These are phyloP conservation scores for Umimayanthus kanabou DNA, from an alignment of 92 coral and sea anemone genomes.

Conservation along the genomic window DNA sequence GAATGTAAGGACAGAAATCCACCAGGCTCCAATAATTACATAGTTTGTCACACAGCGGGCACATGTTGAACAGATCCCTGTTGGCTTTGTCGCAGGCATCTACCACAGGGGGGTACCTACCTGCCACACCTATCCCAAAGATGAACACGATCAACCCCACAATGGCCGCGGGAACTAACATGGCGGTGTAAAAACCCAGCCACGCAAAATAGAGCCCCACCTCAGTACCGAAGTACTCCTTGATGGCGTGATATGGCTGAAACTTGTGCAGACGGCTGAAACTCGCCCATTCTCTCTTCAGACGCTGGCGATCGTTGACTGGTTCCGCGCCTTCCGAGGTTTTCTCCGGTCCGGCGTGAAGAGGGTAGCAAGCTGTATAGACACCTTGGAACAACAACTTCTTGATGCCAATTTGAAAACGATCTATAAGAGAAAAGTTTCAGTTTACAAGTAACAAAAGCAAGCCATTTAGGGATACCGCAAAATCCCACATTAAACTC, in stretches of 20 bases:
- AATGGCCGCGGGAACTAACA: slow-evolving; percentile 92
- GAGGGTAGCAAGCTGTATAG: slow-evolving; percentile 84
- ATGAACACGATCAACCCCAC: slow-evolving; percentile 72
- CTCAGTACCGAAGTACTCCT: slow-evolving; percentile 93
- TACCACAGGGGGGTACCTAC: slow-evolving; percentile 28
- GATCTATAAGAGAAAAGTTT: neutral
- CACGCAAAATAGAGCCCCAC: slow-evolving; percentile 94
- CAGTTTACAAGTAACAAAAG: too few species aligned
- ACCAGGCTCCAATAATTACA: slow-evolving; percentile 75
- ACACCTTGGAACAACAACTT: slow-evolving; percentile 72
- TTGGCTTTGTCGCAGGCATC: slow-evolving; percentile 33
- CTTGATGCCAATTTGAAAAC: slow-evolving; percentile 81
- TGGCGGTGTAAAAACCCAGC: slow-evolving; percentile 95
- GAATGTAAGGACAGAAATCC: slow-evolving; percentile 74
- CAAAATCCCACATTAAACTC: too few species aligned
- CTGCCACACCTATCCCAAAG: slow-evolving; percentile 29
- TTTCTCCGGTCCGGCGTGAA: slow-evolving; percentile 89
- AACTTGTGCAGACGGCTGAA: slow-evolving; percentile 79
- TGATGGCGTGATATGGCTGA: slow-evolving; percentile 93
- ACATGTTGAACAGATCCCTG: slow-evolving; percentile 38
- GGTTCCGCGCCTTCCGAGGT: slow-evolving; percentile 68
- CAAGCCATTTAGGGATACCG: too few species aligned
- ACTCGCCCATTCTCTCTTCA: slow-evolving; percentile 90
- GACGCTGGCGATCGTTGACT: slow-evolving; percentile 67
- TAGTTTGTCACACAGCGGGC: slow-evolving; percentile 36